Conservation (phyloP, 2,113 vertebrate genomes). For the Gymnorhina tibicen region DNA sequence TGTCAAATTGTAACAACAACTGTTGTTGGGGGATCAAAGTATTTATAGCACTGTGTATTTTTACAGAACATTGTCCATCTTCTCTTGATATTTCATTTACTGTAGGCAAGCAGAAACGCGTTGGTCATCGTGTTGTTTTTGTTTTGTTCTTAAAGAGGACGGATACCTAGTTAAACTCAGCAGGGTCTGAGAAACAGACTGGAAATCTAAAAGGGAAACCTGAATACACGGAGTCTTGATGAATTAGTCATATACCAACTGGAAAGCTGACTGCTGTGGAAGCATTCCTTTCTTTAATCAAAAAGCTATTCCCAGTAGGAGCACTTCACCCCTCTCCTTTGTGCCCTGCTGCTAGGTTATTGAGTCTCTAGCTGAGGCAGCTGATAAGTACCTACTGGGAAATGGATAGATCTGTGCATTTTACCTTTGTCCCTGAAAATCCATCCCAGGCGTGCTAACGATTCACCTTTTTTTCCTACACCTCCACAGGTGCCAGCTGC, state of each 20-base stretch:
- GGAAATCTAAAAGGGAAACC: not conserved
- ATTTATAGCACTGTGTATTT: not conserved
- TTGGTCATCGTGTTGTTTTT: not conserved
- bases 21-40: not conserved
- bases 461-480: not conserved
- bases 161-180: not conserved
- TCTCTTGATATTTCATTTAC: not conserved
- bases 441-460: accelerated
- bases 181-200: not conserved
- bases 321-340: not conserved
- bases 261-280: not conserved
- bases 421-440: not conserved
- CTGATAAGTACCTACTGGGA: not conserved
- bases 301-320: not conserved
- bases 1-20: not conserved
- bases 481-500: not conserved
- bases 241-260: not conserved
- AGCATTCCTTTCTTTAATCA: not conserved
- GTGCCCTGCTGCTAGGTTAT: not conserved
- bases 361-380: not conserved
- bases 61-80: not conserved
- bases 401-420: not conserved
- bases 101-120: not conserved
- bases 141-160: not conserved
- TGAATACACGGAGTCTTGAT: not conserved